phyloP scores from a whole-genome alignment of 2,888 invertebrate species.

The Pyrochroa serraticornis region DNA sequence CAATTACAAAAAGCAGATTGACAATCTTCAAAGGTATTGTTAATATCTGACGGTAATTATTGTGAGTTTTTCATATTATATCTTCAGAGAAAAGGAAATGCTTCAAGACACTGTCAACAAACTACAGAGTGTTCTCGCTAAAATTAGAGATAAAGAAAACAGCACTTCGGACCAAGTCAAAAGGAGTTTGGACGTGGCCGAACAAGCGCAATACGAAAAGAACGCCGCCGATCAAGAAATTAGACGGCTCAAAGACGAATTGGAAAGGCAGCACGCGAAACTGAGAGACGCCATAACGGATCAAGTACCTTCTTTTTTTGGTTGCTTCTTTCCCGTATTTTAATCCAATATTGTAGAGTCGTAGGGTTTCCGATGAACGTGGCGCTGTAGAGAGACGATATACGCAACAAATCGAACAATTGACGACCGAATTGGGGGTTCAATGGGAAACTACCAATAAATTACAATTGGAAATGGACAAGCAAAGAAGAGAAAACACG shows the following conservation, averaged over 20 bases:
- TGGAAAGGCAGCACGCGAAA: slow-evolving; percentile 77
- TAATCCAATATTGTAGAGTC: slow-evolving; percentile 49
- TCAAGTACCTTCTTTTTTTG: slow-evolving; percentile 59
- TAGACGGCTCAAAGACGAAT: slow-evolving; percentile 75
- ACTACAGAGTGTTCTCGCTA: slow-evolving; percentile 69
- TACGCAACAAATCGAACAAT: slow-evolving; percentile 75
- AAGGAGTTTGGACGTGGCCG: slow-evolving; percentile 71
- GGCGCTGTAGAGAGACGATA: slow-evolving; percentile 76
- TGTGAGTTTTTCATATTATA: background rate
- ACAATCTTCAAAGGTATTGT: slow-evolving; percentile 68
- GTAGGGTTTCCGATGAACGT: slow-evolving; percentile 74
- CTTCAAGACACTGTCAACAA: slow-evolving; percentile 73
- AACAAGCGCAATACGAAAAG: slow-evolving; percentile 79
- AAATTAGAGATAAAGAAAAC: slow-evolving; percentile 67
- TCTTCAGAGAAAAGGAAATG: slow-evolving; percentile 67
- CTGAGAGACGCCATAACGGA: slow-evolving; percentile 78
- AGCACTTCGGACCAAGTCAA: slow-evolving; percentile 70
- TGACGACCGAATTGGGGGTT: slow-evolving; percentile 77
- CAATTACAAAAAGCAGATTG: slow-evolving; percentile 72
- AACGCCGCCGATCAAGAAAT: slow-evolving; percentile 78
- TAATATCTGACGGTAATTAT: background rate
- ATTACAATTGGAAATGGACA: slow-evolving; percentile 77
- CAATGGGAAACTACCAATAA: slow-evolving; percentile 83
- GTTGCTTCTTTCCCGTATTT: slow-evolving; percentile 6
- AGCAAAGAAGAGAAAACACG: slow-evolving; percentile 76